A percentile compares a stretch with the other conserved stretches of the same genome.
Evolutionary conservation across 2,797 vertebrate species (phyloP).

Genomic region (Centroberyx gerrardi): DNA sequence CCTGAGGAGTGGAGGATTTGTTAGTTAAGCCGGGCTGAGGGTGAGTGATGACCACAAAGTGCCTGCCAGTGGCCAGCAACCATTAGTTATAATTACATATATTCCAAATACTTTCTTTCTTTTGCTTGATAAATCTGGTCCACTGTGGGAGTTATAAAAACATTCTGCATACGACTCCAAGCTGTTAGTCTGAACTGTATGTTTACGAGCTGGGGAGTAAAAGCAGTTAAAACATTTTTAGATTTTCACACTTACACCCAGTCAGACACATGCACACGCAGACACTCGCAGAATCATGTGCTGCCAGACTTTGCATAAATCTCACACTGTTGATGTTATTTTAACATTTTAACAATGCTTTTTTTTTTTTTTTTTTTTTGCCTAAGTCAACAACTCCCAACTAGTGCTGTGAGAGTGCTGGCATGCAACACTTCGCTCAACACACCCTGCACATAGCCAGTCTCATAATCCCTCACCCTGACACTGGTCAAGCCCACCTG

Average conservation of each 20-base stretch:
- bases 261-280: conserved; percentile 40
- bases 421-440: not conserved
- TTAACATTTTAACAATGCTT: conserved; percentile 49
- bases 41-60: conserved; percentile 25
- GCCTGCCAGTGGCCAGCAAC: conserved; percentile 1
- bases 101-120: conserved; percentile 20
- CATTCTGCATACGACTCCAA: conserved; percentile 41
- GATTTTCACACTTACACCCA: conserved; percentile 48
- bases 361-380: conserved; percentile 20
- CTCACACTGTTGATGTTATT: conserved; percentile 48
- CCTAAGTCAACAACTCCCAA: conserved; percentile 1
- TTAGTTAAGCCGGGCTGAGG: conserved; percentile 10
- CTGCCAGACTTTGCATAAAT: conserved; percentile 47
- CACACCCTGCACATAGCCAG: not conserved
- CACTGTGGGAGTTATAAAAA: conserved; percentile 38
- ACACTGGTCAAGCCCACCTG: not conserved
- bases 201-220: conserved; percentile 51
- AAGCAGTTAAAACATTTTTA: conserved; percentile 51
- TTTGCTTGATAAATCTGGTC: not conserved
- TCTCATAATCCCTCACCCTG: not conserved
- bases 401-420: not conserved
- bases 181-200: conserved; percentile 43
- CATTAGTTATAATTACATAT: conserved; percentile 43
- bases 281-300: conserved; percentile 39
- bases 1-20: too few species aligned